Conservation (phyloP, 2,113 vertebrate genomes). For the Actenoides lindsayi region DNA sequence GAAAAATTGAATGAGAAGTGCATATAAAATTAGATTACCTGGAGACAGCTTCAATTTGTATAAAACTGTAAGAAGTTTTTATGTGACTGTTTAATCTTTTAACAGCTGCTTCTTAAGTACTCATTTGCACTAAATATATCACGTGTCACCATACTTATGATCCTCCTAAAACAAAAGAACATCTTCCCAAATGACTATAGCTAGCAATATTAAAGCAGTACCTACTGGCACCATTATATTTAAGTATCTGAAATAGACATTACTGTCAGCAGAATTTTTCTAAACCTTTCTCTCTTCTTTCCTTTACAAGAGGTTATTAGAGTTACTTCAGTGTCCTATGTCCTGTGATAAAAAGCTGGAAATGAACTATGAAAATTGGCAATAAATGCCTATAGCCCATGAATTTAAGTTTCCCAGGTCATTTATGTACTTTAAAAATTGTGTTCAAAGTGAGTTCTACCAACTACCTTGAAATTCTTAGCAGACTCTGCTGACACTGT, state of each 20-base stretch:
- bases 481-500: background rate
- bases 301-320: conserved; percentile 31
- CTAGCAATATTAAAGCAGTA: conserved; percentile 54
- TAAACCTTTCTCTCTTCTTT: conserved; percentile 31
- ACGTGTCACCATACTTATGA: conserved; percentile 44
- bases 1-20: background rate
- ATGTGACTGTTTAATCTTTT: conserved; percentile 51
- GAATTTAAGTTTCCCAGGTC: background rate
- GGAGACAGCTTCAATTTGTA: conserved; percentile 56
- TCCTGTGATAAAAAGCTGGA: conserved; percentile 31
- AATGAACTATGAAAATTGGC: conserved; percentile 32
- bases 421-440: conserved; percentile 11
- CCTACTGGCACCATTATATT: conserved; percentile 58
- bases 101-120: conserved; percentile 54
- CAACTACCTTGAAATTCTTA: background rate
- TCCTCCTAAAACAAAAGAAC: conserved; percentile 62
- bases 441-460: conserved; percentile 1
- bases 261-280: conserved; percentile 57
- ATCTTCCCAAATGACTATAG: conserved; percentile 26
- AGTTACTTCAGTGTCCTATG: conserved; percentile 17
- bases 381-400: conserved; percentile 1
- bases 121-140: conserved; percentile 65
- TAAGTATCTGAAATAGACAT: conserved; percentile 66
- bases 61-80: conserved; percentile 11
- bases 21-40: conserved; percentile 53